Evolutionary conservation across 1,140 invertebrate species (phyloP), one percentile per base, ranked within the genome.

Genomic region (Triops cancriformis): DNA sequence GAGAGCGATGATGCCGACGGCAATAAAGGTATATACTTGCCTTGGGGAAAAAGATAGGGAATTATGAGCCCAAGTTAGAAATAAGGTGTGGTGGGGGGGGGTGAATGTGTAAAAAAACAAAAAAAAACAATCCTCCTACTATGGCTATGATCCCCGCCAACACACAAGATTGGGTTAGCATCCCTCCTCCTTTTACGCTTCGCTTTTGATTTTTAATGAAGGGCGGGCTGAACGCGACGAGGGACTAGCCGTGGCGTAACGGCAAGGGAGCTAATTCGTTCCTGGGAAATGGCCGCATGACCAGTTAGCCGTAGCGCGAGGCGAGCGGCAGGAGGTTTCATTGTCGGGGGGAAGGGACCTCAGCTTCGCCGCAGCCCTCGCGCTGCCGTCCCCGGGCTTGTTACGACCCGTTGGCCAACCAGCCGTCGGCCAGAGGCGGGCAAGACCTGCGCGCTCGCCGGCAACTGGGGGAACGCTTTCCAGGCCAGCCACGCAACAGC

Each of bases 171-270:
- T 64, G 51, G 1, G 51, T 64, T 64, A 64, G n/a, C 51, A 64
- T 23, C 51, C 14, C 23, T 23, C 51, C 51, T 23, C 51, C 51
- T 64, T 64, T 64, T 64, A 64, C 51, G 51, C 31, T 64, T 18
- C 51, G 51, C n/a, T 64, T 64, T 64, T 64, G 51, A 23, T 64
- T 64, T 64, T 4, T 64, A 64, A 64, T 64, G 51, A 64, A 64
- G 51, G 51, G 51, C 51, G n/a, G 51, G 51, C 51, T 23, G n/a
- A 23, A 23, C 10, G 18, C 10, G 51, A 64, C 14, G n/a, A 7
- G 23, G n/a, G 51, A 64, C 3, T 12, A 10, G 51, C 51, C 51
- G 51, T 18, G 18, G 51, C 14, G n/a, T 37, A 37, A 37, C 18
- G 51, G 23, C 51, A 64, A 10, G 51, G 2, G 0, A 18, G 9